Evolutionary conservation across 2,888 invertebrate genomes (phyloP).

Genomic region (Digitonthophagus gazella): DNA sequence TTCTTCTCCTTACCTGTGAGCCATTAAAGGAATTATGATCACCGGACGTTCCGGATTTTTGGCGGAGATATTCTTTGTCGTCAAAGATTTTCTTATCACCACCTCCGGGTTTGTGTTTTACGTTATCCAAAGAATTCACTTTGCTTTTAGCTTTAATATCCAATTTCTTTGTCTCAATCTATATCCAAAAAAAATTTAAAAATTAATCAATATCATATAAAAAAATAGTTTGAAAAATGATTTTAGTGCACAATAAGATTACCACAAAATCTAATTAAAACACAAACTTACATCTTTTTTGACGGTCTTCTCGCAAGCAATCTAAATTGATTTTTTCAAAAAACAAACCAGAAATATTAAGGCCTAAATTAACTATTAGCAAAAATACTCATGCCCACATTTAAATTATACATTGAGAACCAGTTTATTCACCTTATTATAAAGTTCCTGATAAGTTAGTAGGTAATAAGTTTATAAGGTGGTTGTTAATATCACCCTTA

Average conservation of each 20-base stretch:
- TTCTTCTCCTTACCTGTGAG: constrained; percentile 54
- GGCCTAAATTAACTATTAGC: too few relatives aligned
- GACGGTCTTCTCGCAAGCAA: neutral
- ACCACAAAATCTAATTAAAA: neutral
- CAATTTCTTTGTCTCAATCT: constrained; percentile 88
- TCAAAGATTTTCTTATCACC: constrained; percentile 93
- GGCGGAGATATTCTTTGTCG: constrained; percentile 87
- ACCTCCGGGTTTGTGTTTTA: constrained; percentile 88
- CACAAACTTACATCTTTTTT: neutral
- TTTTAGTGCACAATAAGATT: neutral
- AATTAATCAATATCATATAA: too few relatives aligned
- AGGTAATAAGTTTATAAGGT: too few relatives aligned
- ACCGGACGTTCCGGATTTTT: constrained; percentile 56
- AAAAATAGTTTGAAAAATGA: neutral
- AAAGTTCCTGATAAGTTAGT: too few relatives aligned
- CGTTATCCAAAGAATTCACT: constrained; percentile 87
- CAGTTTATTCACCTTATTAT: too few relatives aligned
- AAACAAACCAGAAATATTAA: too few relatives aligned
- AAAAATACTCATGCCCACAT: neutral
- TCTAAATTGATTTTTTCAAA: neutral
- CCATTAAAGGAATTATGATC: constrained; percentile 56
- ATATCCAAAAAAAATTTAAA: constrained; percentile 35
- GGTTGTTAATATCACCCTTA: too few relatives aligned
- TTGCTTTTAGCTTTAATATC: constrained; percentile 92
- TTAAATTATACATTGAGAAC: neutral